phyloP scores from a whole-genome alignment of 2,888 invertebrate genomes.

The Fissipunctia ypsillon region DNA sequence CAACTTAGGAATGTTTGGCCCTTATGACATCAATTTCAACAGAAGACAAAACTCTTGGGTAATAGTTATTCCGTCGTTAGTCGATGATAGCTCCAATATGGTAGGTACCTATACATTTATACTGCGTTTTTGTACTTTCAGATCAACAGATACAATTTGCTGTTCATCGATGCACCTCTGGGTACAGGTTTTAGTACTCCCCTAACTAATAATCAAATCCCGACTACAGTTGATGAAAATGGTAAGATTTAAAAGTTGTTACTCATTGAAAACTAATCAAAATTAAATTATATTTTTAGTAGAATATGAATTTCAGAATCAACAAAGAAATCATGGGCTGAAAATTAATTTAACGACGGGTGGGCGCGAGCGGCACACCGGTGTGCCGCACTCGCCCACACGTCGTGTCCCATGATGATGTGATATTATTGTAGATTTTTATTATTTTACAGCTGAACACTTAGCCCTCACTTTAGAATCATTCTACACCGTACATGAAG shows the following conservation, averaged over 20 bases:
- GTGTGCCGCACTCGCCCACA: no score
- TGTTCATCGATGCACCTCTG: conserved; percentile 97
- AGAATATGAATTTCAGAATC: background rate
- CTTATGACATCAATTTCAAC: conserved; percentile 92
- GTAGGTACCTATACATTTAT: background rate
- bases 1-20: conserved; percentile 96
- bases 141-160: conserved; percentile 93
- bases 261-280: background rate
- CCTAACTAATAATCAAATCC: conserved; percentile 85
- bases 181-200: conserved; percentile 96
- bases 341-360: background rate
- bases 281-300: background rate
- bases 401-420: no score
- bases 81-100: background rate
- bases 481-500: conserved; percentile 92
- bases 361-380: no score
- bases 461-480: conserved; percentile 92
- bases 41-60: conserved; percentile 94
- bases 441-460: conserved; percentile 90
- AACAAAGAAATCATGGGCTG: no score
- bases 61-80: conserved; percentile 38
- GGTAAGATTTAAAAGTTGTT: conserved; percentile 59
- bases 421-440: background rate
- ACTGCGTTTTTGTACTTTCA: conserved; percentile 73
- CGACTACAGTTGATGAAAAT: conserved; percentile 48